Percentiles rank a stretch among this genome's conserved stretches.
phyloP scores from a whole-genome alignment of 2,113 vertebrate species.

The Ahaetulla prasina region DNA sequence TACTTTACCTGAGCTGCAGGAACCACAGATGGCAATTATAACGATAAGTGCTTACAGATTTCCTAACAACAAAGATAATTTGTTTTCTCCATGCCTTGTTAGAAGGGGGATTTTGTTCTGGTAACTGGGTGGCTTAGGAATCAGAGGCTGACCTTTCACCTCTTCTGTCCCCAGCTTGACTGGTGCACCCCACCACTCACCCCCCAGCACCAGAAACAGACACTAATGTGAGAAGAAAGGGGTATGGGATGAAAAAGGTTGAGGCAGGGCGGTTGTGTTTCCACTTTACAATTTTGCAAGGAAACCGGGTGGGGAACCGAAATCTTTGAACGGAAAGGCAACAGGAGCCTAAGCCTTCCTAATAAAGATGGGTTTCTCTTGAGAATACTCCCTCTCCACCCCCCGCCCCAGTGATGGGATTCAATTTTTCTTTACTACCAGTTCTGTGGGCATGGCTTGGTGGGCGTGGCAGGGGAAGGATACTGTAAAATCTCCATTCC shows the following conservation, averaged over 20 bases:
- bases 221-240: conserved; percentile 46
- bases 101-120: conserved; percentile 66
- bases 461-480: too few relatives aligned
- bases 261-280: not conserved
- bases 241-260: not conserved
- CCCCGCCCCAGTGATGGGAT: too few relatives aligned
- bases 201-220: conserved; percentile 37
- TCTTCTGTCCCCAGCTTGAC: conserved; percentile 41
- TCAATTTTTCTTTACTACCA: too few relatives aligned
- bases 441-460: too few relatives aligned
- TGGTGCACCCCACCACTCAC: conserved; percentile 44
- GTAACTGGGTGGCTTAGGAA: conserved; percentile 67
- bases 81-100: conserved; percentile 76
- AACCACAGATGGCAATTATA: conserved; percentile 75
- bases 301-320: conserved; percentile 2
- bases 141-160: conserved; percentile 68
- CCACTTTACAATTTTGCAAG: not conserved
- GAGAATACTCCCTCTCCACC: not conserved
- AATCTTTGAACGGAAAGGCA: not conserved
- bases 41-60: conserved; percentile 75
- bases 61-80: conserved; percentile 78
- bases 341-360: not conserved
- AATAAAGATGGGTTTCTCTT: not conserved
- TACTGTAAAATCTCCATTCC: too few relatives aligned
- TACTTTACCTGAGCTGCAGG: conserved; percentile 68